Conservation (phyloP, 2,797 vertebrate genomes). For the Allobates femoralis region DNA sequence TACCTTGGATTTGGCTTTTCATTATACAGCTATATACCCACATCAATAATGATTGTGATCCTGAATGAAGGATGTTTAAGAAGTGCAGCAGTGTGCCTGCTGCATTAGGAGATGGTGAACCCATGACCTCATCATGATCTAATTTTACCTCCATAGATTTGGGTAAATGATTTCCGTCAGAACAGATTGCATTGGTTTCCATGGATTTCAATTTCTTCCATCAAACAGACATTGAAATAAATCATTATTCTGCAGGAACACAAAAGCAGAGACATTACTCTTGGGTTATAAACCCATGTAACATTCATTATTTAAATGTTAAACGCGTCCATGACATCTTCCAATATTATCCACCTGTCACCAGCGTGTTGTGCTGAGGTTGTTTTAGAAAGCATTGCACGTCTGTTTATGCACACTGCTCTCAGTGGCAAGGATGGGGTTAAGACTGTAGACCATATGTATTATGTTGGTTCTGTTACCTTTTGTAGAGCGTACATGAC, state of each 20-base stretch:
- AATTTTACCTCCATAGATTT: conserved; percentile 62
- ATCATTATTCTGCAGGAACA: not conserved
- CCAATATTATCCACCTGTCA: conserved; percentile 61
- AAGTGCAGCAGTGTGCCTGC: conserved; percentile 12
- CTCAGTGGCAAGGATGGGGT: conserved; percentile 40
- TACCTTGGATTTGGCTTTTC: not conserved
- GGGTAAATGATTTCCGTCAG: not conserved
- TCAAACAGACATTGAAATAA: not conserved
- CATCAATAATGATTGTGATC: not conserved
- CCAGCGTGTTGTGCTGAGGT: conserved; percentile 64
- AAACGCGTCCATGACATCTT: conserved; percentile 61
- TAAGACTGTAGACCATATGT: conserved; percentile 17
- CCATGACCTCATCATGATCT: conserved; percentile 45
- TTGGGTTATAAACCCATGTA: conserved; percentile 1
- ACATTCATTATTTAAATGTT: conserved; percentile 72
- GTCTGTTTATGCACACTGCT: conserved; percentile 57
- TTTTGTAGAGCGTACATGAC: not conserved
- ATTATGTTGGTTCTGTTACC: not conserved
- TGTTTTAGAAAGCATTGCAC: conserved; percentile 63
- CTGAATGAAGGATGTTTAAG: not conserved
- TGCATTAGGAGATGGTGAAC: conserved; percentile 36
- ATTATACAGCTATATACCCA: not conserved
- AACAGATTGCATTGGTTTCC: not conserved
- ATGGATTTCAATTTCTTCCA: not conserved
- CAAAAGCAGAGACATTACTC: not conserved